A percentile compares a stretch with the other conserved stretches of the same genome.
Evolutionary conservation across 2,113 vertebrate genomes (phyloP).

Genomic region (Syngnathus scovelli): DNA sequence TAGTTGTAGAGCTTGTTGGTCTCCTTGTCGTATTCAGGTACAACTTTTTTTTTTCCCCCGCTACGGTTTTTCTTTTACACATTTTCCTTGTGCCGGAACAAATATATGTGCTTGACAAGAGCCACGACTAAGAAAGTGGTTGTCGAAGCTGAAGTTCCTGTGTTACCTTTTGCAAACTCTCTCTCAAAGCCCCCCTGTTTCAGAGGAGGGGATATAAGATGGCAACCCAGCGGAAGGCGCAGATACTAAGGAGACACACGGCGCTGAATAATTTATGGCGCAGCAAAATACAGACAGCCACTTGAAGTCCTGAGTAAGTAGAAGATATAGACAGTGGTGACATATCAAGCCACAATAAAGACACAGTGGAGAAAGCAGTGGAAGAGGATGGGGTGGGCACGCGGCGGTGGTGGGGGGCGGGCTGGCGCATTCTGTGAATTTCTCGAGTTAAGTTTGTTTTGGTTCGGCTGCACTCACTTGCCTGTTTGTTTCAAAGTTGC

Average conservation of each 20-base stretch:
- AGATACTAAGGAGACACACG: constrained; percentile 72
- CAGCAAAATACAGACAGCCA: constrained; percentile 74
- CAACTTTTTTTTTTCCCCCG: constrained; percentile 51
- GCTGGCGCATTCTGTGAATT: constrained; percentile 63
- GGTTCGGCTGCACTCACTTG: constrained; percentile 64
- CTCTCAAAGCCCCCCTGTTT: constrained; percentile 74
- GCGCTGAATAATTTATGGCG: constrained; percentile 77
- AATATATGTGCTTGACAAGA: constrained; percentile 75
- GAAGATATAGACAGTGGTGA: constrained; percentile 75
- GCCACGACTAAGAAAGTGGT: constrained; percentile 76
- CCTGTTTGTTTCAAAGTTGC: constrained; percentile 71
- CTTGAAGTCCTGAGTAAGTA: constrained; percentile 78
- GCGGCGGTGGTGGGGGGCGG: constrained; percentile 52
- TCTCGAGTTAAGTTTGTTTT: constrained; percentile 74
- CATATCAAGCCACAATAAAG: constrained; percentile 79
- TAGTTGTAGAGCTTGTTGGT: constrained; percentile 67
- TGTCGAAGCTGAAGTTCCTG: constrained; percentile 75
- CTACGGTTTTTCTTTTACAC: constrained; percentile 64
- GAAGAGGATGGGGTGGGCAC: constrained; percentile 8
- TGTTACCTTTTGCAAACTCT: constrained; percentile 77
- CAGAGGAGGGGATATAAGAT: constrained; percentile 68
- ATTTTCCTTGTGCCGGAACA: constrained; percentile 71
- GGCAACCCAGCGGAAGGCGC: constrained; percentile 67
- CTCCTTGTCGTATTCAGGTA: constrained; percentile 70
- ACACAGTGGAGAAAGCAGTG: constrained; percentile 58